These are phyloP conservation scores for Cactoblastis cactorum DNA, from an alignment of 2,888 invertebrate species.

Conservation along the genomic window DNA sequence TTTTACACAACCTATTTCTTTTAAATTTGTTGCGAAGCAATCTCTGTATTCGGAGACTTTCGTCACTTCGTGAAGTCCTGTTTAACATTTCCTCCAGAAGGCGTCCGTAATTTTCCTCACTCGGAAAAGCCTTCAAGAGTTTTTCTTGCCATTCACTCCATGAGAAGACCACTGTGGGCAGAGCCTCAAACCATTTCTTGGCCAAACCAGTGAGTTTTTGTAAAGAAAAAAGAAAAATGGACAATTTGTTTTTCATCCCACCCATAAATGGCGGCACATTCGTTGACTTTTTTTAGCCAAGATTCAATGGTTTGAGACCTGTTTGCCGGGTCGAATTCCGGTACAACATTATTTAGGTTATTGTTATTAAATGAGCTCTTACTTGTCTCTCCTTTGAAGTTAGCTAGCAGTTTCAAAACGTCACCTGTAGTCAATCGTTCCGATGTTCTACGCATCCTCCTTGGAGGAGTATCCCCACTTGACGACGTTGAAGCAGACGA, in stretches of 20 bases:
- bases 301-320: slow-evolving; percentile 22
- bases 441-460: not conserved
- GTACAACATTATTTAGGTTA: slow-evolving; percentile 22
- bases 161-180: slow-evolving; percentile 19
- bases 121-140: slow-evolving; percentile 24
- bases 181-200: slow-evolving; percentile 24
- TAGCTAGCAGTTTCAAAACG: not conserved
- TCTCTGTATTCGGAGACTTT: not conserved
- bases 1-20: not conserved
- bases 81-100: slow-evolving; percentile 23
- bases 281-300: slow-evolving; percentile 20
- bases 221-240: slow-evolving; percentile 24
- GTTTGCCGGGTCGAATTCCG: slow-evolving; percentile 24
- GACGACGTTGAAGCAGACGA: not conserved
- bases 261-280: slow-evolving; percentile 18
- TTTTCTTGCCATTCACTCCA: slow-evolving; percentile 27
- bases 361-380: not conserved
- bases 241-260: slow-evolving; percentile 23
- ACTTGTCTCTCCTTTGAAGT: not conserved
- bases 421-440: not conserved
- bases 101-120: slow-evolving; percentile 23
- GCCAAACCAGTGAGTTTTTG: slow-evolving; percentile 25
- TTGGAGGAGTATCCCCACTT: not conserved
- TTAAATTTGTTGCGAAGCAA: not conserved
- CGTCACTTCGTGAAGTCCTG: not conserved